Conservation (phyloP, 1,140 invertebrate species). For the Coelopa frigida region DNA sequence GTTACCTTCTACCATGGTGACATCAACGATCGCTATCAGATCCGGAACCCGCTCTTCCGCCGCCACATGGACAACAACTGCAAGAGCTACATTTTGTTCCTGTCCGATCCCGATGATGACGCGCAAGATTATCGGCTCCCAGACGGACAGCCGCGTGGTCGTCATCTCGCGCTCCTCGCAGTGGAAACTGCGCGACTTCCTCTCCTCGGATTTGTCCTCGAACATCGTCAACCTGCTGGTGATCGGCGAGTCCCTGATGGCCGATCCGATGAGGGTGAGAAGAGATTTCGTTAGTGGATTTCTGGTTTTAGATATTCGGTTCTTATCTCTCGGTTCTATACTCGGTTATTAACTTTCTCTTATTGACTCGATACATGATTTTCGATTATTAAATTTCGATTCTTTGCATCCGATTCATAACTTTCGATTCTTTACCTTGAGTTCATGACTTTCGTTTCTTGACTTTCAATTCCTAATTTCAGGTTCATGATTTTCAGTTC, state of each 20-base stretch:
- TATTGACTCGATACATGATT: too few species aligned
- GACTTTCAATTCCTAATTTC: too few species aligned
- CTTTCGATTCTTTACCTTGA: too few species aligned
- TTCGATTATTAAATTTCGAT: too few species aligned
- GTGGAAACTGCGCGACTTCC: conserved; percentile 62
- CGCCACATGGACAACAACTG: conserved; percentile 45
- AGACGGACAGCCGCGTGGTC: conserved; percentile 53
- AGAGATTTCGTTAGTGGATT: too few species aligned
- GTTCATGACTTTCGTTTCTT: too few species aligned
- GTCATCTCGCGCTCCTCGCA: conserved; percentile 58
- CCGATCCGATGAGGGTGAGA: conserved; percentile 37
- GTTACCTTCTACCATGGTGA: conserved; percentile 53
- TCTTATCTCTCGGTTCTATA: too few species aligned
- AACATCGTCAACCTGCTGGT: conserved; percentile 60
- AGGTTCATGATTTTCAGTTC: too few species aligned
- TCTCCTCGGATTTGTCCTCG: conserved; percentile 52
- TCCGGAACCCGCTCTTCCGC: conserved; percentile 22
- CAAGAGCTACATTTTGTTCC: conserved; percentile 56
- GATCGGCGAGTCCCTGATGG: conserved; percentile 52
- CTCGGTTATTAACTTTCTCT: too few species aligned
- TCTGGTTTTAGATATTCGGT: too few species aligned
- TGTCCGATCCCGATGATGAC: conserved; percentile 54
- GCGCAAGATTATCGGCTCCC: conserved; percentile 51
- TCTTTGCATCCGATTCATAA: too few species aligned
- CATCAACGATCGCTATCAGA: conserved; percentile 44